phyloP scores from a whole-genome alignment of 2,797 vertebrate genomes.

The Helostoma temminkii region DNA sequence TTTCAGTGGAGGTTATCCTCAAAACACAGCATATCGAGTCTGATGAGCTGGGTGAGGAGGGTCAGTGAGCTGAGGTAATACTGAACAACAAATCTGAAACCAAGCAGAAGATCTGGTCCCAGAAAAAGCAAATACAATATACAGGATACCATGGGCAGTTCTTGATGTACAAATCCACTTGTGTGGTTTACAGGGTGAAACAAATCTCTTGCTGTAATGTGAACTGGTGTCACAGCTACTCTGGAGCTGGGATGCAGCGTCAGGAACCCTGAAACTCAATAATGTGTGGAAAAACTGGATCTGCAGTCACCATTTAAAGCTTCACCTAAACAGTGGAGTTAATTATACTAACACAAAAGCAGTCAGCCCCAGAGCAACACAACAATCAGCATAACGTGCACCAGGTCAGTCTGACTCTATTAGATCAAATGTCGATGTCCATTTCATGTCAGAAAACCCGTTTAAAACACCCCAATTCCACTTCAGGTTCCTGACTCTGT shows the following conservation, averaged over 20 bases:
- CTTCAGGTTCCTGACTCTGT: constrained; percentile 1
- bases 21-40: constrained; percentile 17
- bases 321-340: constrained; percentile 19
- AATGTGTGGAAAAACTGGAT: constrained; percentile 55
- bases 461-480: constrained; percentile 10
- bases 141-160: too few species aligned
- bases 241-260: constrained; percentile 30
- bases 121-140: constrained; percentile 33
- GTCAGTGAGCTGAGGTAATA: constrained; percentile 20
- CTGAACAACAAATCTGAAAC: constrained; percentile 31
- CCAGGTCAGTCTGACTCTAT: constrained; percentile 40
- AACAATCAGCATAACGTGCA: constrained; percentile 26
- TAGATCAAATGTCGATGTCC: constrained; percentile 30
- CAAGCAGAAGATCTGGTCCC: constrained; percentile 43
- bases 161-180: constrained; percentile 12
- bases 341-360: constrained; percentile 52
- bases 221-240: constrained; percentile 47
- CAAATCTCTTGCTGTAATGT: constrained; percentile 44
- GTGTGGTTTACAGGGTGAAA: constrained; percentile 13
- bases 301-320: constrained; percentile 41
- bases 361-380: constrained; percentile 19
- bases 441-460: constrained; percentile 21
- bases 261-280: constrained; percentile 30
- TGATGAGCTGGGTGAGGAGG: constrained; percentile 11
- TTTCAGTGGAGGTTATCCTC: constrained; percentile 32